Evolutionary conservation across 2,888 invertebrate genomes (phyloP).

Genomic region (Stegophylla sp.): DNA sequence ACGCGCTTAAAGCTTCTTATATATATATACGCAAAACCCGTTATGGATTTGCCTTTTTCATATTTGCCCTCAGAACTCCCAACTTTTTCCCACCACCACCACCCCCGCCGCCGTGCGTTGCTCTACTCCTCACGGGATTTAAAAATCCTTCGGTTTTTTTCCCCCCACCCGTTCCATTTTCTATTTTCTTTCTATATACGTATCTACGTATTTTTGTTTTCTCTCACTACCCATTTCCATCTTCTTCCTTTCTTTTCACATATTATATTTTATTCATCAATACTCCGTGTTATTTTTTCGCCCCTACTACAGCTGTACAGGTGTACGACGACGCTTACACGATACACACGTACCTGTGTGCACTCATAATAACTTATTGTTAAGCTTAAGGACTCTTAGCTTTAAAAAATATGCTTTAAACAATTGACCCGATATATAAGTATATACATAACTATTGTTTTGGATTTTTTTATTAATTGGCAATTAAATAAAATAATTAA

Average conservation of each 20-base stretch:
- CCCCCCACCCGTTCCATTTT: neutral
- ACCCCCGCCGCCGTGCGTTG: no score
- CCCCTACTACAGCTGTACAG: neutral
- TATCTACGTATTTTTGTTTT: neutral
- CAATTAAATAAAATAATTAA: no score
- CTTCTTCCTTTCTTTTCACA: no score
- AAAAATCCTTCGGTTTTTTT: conserved; percentile 1
- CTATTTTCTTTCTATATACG: neutral
- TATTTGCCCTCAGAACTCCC: conserved; percentile 15
- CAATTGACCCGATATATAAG: no score
- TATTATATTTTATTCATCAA: neutral
- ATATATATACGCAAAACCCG: neutral
- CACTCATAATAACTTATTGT: neutral
- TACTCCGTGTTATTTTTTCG: neutral
- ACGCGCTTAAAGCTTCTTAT: neutral
- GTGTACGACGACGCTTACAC: neutral
- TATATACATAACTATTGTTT: no score
- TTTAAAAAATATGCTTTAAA: no score
- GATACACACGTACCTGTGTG: neutral
- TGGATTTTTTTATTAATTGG: no score
- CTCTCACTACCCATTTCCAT: no score
- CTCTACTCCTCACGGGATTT: neutral
- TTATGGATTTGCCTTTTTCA: conserved; percentile 40
- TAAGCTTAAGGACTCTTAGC: neutral
- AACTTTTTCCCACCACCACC: neutral